A percentile compares a stretch with the other conserved stretches of the same genome.
These are phyloP conservation scores for Stegophylla sp. DNA, from an alignment of 2,888 invertebrate species.

Conservation along the genomic window DNA sequence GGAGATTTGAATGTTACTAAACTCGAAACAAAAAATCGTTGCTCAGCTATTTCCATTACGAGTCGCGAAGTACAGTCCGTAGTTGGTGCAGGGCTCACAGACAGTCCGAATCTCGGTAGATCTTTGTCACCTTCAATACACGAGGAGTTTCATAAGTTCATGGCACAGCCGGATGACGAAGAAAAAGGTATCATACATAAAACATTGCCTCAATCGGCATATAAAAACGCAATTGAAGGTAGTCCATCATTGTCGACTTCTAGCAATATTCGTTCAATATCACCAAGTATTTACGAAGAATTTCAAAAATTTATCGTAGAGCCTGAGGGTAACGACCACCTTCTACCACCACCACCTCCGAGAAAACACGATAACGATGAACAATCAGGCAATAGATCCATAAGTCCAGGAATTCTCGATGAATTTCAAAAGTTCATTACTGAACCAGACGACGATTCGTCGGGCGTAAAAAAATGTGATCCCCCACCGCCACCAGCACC, in stretches of 20 bases:
- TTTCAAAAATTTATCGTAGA: conserved; percentile 54
- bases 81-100: conserved; percentile 31
- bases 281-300: conserved; percentile 54
- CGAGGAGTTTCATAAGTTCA: conserved; percentile 60
- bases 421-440: conserved; percentile 54
- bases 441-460: conserved; percentile 40
- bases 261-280: conserved; percentile 50
- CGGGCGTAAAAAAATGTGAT: conserved; percentile 37
- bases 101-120: conserved; percentile 45
- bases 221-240: conserved; percentile 45
- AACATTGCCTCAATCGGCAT: conserved; percentile 39
- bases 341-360: conserved; percentile 46
- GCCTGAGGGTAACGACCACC: conserved; percentile 50
- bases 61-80: conserved; percentile 55
- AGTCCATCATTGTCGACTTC: conserved; percentile 49
- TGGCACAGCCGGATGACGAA: conserved; percentile 58
- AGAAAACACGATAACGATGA: conserved; percentile 55
- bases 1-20: conserved; percentile 47
- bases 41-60: conserved; percentile 51
- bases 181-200: conserved; percentile 58
- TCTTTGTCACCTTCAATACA: conserved; percentile 56
- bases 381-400: conserved; percentile 37
- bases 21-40: conserved; percentile 51
- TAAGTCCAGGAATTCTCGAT: conserved; percentile 54
- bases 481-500: conserved; percentile 43